Percentiles rank a stretch among this genome's conserved stretches.
Evolutionary conservation across 2,797 vertebrate genomes (phyloP).

Genomic region (Phrynocephalus guinanensis): DNA sequence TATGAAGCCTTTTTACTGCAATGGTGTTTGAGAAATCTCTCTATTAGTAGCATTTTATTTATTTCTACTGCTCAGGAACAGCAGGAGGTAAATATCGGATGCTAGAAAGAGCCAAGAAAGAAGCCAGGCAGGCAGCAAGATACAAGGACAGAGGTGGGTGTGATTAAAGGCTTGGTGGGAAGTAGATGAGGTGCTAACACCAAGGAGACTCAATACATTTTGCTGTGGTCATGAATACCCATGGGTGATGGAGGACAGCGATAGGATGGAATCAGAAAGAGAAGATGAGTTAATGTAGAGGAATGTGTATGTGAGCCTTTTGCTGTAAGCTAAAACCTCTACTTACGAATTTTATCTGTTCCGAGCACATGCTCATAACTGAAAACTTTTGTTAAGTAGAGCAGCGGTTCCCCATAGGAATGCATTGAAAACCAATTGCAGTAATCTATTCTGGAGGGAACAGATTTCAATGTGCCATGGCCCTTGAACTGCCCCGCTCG

Average conservation of each 20-base stretch:
- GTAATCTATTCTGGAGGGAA: too few species aligned
- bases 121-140: neutral
- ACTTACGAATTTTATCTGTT: too few species aligned
- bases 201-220: neutral
- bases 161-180: neutral
- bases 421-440: too few species aligned
- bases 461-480: too few species aligned
- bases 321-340: too few species aligned
- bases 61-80: constrained; percentile 4
- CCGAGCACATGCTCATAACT: too few species aligned
- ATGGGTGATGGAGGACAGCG: neutral
- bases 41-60: neutral
- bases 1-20: neutral
- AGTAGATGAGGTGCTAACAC: neutral
- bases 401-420: too few species aligned
- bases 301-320: neutral
- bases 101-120: neutral
- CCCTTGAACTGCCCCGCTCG: too few species aligned
- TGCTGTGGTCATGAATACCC: neutral
- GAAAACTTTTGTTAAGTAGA: too few species aligned
- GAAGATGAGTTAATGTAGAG: neutral
- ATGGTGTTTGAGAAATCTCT: neutral
- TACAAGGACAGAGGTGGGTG: neutral
- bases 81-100: neutral
- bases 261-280: neutral